Base-by-base conservation (phyloP, 2,113 vertebrate species). In the Amphiprion percula region DNA sequence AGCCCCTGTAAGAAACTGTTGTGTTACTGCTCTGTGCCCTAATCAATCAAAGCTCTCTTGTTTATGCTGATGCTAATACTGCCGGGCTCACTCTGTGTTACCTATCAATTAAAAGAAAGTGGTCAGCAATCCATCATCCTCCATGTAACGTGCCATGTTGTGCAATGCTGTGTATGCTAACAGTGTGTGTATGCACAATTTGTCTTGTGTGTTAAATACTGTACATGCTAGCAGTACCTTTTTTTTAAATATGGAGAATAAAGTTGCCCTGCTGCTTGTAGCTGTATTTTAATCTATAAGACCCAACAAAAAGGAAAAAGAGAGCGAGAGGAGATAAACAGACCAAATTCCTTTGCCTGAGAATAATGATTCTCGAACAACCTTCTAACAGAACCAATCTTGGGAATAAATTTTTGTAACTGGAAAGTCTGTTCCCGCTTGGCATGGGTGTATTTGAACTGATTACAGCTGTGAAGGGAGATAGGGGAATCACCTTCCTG, bases 71-170 rank as follows among this genome's bases (percentile, higher is more conserved):
- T 90, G 83, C 56, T 83, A 70, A 90, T 79, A 30, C 79, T 68
- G 82, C 72, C 85, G 80, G 63, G 60, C 70, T 80, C 82, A 59
- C 80, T 81, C 76, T 70, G 70, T 80, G 72, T 87, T 80, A n/a
- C 85, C 77, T 82, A 85, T 93, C 85, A 93, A 88, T 92, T 94
- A 88, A 83, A 82, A 81, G 41, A 59, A 88, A 85, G 79, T 87
- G 80, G 64, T 87, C 55, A 74, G 83, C 71, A 74, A 91, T 88
- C 88, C 85, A 92, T 94, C 90, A 91, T 90, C 44, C 50, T 76
- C 47, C 69, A 60, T 81, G 74, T 84, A 82, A 72, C 70, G 33
- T 6, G 39, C n/a, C 47, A 55, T 50, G 70, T 62, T 77, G 49
- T 37, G 47, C 12, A 71, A 26, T 61, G 59, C 49, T 28, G 19